phyloP scores from a whole-genome alignment of 2,113 vertebrate species.

The Microcebus jonahi region DNA sequence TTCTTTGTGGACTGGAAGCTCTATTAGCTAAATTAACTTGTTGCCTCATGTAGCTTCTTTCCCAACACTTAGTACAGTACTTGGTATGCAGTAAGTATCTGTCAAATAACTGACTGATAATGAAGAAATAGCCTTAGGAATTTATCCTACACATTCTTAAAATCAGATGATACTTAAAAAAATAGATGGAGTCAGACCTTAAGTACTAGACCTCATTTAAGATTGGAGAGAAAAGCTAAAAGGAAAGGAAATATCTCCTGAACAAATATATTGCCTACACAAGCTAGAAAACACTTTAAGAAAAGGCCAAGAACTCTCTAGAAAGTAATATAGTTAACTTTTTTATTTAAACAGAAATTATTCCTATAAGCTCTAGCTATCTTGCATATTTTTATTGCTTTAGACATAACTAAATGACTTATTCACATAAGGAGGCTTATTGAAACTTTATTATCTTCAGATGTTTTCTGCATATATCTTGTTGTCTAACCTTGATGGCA shows the following conservation, averaged over 20 bases:
- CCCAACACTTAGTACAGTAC: not conserved
- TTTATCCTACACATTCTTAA: not conserved
- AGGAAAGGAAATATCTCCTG: not conserved
- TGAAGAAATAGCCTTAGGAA: not conserved
- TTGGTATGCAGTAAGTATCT: not conserved
- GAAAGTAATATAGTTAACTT: not conserved
- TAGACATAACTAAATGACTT: conserved; percentile 24
- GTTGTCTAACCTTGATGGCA: not conserved
- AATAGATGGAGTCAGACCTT: not conserved
- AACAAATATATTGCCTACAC: not conserved
- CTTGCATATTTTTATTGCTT: conserved; percentile 1
- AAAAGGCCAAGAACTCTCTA: not conserved
- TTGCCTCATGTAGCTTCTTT: not conserved
- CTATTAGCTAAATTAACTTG: not conserved
- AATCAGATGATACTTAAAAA: not conserved
- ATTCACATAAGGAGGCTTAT: not conserved
- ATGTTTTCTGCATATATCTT: not conserved
- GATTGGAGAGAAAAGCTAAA: not conserved
- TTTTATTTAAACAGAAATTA: conserved; percentile 49
- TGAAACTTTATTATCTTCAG: conserved; percentile 14
- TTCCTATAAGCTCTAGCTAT: not conserved
- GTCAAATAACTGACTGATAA: not conserved
- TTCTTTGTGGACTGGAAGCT: not conserved
- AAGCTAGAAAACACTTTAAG: not conserved
- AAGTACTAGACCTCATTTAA: not conserved